Evolutionary conservation across 2,888 invertebrate species (phyloP).

Genomic region (Patella caerulea): DNA sequence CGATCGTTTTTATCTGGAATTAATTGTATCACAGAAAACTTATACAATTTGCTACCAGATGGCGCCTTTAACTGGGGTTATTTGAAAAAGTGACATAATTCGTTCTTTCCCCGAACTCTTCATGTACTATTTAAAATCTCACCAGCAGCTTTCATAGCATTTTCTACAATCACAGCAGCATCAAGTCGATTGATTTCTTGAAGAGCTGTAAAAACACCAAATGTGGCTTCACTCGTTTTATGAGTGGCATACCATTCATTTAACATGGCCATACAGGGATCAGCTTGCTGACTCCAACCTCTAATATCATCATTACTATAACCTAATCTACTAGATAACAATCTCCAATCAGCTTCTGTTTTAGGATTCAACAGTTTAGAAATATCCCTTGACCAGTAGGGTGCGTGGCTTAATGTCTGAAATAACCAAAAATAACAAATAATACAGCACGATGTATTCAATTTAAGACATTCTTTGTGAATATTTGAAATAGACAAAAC

Average conservation of each 20-base stretch:
- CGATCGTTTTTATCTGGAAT: no score
- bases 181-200: slow-evolving; percentile 65
- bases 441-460: slow-evolving; percentile 14
- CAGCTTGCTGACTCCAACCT: slow-evolving; percentile 61
- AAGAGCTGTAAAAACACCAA: slow-evolving; percentile 55
- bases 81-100: no score
- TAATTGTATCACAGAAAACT: no score
- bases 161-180: slow-evolving; percentile 62
- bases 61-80: no score
- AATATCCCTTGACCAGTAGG: slow-evolving; percentile 66
- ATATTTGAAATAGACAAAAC: no score
- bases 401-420: slow-evolving; percentile 67
- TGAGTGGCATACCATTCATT: slow-evolving; percentile 69
- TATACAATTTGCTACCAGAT: no score
- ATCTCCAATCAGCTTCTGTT: slow-evolving; percentile 65
- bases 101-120: no score
- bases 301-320: slow-evolving; percentile 66
- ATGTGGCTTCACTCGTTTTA: slow-evolving; percentile 62
- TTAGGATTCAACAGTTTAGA: slow-evolving; percentile 62
- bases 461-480: neutral
- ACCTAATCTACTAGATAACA: slow-evolving; percentile 63
- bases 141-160: slow-evolving; percentile 61
- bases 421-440: slow-evolving; percentile 36
- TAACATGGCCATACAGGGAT: slow-evolving; percentile 61
- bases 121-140: neutral